Conservation (phyloP, 2,113 vertebrate species). For the Bolborhynchus lineola region DNA sequence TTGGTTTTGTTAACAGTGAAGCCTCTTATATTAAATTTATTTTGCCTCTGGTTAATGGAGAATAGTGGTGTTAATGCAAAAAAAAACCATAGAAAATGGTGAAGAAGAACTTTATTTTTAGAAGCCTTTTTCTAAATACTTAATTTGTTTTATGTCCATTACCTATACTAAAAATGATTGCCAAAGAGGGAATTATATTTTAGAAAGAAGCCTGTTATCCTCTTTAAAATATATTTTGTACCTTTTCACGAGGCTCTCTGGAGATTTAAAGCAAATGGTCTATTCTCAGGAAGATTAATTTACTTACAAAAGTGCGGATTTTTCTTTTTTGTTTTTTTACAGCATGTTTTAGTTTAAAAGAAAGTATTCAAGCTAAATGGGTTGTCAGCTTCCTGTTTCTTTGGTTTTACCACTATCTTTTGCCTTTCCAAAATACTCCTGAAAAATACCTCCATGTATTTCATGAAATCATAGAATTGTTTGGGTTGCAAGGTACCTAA, state of each 20-base stretch:
- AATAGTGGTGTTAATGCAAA: constrained; percentile 8
- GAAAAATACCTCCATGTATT: not conserved
- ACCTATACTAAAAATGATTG: constrained; percentile 33
- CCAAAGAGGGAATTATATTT: constrained; percentile 31
- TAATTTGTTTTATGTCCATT: constrained; percentile 51
- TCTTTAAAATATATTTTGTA: constrained; percentile 53
- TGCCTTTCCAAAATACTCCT: not conserved
- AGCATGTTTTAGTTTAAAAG: not conserved
- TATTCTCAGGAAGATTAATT: constrained; percentile 43
- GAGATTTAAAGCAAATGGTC: constrained; percentile 17
- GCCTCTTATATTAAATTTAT: not conserved
- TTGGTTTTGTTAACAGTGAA: not conserved
- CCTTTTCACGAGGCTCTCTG: not conserved
- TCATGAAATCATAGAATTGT: not conserved
- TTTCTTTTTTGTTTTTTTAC: not conserved
- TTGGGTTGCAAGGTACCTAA: not conserved
- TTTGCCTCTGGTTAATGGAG: not conserved
- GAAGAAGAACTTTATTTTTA: constrained; percentile 47
- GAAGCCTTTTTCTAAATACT: constrained; percentile 42
- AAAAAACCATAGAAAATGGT: not conserved
- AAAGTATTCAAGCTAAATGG: constrained; percentile 4
- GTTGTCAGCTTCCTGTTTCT: not conserved
- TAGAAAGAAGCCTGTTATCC: not conserved
- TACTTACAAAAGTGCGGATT: constrained; percentile 35
- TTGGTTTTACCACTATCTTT: not conserved